Percentiles rank a stretch among this genome's conserved stretches.
Evolutionary conservation across 2,797 vertebrate genomes (phyloP).

Genomic region (Rhinatrema bivittatum): DNA sequence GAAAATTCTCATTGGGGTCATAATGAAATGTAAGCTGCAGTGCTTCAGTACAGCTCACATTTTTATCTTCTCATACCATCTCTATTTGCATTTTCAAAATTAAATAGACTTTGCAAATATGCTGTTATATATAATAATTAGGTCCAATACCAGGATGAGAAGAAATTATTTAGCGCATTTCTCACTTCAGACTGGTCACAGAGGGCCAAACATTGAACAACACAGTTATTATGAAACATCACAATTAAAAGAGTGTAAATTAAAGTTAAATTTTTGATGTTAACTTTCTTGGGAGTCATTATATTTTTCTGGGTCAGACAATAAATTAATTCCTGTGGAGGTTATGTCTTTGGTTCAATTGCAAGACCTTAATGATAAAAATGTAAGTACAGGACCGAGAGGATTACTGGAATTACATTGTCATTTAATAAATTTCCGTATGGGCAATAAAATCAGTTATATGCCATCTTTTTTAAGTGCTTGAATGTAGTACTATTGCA

Average conservation of each 20-base stretch:
- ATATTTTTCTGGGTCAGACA: not conserved
- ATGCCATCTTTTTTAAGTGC: not conserved
- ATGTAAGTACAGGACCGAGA: conserved; percentile 1
- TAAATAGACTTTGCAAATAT: conserved; percentile 6
- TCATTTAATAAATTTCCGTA: not conserved
- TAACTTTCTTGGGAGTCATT: not conserved
- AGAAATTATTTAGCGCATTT: not conserved
- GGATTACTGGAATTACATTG: conserved; percentile 2
- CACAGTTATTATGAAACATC: not conserved
- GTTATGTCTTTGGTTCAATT: not conserved
- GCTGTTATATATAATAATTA: not conserved
- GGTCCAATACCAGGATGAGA: not conserved
- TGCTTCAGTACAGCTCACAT: no score
- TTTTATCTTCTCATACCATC: not conserved
- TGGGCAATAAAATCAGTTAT: not conserved
- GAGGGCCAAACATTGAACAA: not conserved
- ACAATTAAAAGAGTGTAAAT: not conserved
- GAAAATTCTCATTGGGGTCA: not conserved
- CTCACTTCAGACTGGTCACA: not conserved
- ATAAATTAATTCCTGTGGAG: not conserved
- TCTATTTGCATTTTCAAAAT: not conserved
- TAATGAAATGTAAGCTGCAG: not conserved
- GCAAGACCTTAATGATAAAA: not conserved
- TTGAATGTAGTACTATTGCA: conserved; percentile 2
- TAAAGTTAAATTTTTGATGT: not conserved